phyloP scores from a whole-genome alignment of 2,888 invertebrate species.

The Portevinia maculata region DNA sequence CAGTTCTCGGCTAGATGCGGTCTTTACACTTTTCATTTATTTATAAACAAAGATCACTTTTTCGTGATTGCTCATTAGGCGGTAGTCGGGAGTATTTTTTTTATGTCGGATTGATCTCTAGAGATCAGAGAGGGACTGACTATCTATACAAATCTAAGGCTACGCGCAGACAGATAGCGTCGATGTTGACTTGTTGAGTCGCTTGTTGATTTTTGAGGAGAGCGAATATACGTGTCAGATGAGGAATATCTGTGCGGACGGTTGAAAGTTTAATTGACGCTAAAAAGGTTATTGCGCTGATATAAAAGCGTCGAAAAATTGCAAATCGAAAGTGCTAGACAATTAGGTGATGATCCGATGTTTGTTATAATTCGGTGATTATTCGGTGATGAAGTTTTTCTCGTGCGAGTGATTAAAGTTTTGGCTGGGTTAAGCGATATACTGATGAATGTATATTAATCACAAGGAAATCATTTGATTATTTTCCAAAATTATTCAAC shows the following conservation, averaged over 20 bases:
- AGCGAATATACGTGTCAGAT: conserved; percentile 78
- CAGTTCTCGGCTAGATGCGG: conserved; percentile 40
- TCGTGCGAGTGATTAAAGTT: conserved; percentile 56
- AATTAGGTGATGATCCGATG: conserved; percentile 77
- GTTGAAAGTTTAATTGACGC: conserved; percentile 82
- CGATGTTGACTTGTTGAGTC: conserved; percentile 74
- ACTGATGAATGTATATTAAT: conserved; percentile 1
- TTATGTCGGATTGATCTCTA: conserved; percentile 57
- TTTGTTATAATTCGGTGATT: conserved; percentile 72
- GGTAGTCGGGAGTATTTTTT: conserved; percentile 51
- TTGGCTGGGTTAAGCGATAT: neutral
- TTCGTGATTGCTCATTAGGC: conserved; percentile 68
- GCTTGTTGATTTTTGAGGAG: conserved; percentile 74
- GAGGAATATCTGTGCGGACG: conserved; percentile 78
- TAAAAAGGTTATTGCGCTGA: conserved; percentile 78
- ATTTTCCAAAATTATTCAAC: neutral
- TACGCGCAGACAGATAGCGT: conserved; percentile 71
- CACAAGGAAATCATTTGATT: conserved; percentile 3
- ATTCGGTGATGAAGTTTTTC: conserved; percentile 67
- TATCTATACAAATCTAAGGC: conserved; percentile 68
- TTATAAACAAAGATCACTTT: conserved; percentile 72
- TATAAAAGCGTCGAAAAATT: conserved; percentile 78
- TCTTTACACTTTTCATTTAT: conserved; percentile 63
- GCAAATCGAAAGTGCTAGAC: conserved; percentile 77
- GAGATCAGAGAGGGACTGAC: conserved; percentile 63